Evolutionary conservation across 2,888 invertebrate genomes (phyloP).

Genomic region (Amphimallon solstitiale): DNA sequence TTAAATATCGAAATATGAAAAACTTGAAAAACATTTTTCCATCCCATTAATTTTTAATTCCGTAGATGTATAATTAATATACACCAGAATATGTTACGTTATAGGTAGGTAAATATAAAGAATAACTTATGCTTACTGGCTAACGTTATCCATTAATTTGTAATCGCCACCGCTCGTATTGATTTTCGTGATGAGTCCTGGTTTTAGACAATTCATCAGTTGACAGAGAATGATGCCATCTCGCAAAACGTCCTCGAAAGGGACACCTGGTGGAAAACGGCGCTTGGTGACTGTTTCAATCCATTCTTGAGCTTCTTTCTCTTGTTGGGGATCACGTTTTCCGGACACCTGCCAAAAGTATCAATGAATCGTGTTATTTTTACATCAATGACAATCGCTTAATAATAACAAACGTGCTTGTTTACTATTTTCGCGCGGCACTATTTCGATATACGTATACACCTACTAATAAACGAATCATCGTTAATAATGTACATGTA

Average conservation of each 20-base stretch:
- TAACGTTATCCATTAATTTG: slow-evolving; percentile 96
- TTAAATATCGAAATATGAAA: too few relatives aligned
- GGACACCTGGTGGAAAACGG: slow-evolving; percentile 74
- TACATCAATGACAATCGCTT: slow-evolving; percentile 10
- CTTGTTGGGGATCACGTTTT: slow-evolving; percentile 82
- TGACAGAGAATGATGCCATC: slow-evolving; percentile 89
- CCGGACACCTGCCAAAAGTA: slow-evolving; percentile 74
- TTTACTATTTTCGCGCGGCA: too few relatives aligned
- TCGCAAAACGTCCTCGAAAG: slow-evolving; percentile 82
- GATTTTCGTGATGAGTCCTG: slow-evolving; percentile 85
- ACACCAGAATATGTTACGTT: too few relatives aligned
- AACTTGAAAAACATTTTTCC: too few relatives aligned
- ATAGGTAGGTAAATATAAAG: too few relatives aligned
- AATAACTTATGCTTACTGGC: slow-evolving; percentile 73
- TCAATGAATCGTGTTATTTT: too few relatives aligned
- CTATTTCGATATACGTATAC: too few relatives aligned
- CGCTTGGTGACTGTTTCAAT: slow-evolving; percentile 84
- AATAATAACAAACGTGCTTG: too few relatives aligned
- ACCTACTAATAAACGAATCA: too few relatives aligned
- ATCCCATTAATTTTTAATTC: too few relatives aligned
- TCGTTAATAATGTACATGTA: too few relatives aligned
- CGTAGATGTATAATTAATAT: too few relatives aligned
- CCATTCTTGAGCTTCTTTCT: slow-evolving; percentile 85
- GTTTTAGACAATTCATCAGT: slow-evolving; percentile 88
- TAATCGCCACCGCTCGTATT: slow-evolving; percentile 90